Evolutionary conservation across 1,140 invertebrate species (phyloP).

Genomic region (Drosophila saltans): DNA sequence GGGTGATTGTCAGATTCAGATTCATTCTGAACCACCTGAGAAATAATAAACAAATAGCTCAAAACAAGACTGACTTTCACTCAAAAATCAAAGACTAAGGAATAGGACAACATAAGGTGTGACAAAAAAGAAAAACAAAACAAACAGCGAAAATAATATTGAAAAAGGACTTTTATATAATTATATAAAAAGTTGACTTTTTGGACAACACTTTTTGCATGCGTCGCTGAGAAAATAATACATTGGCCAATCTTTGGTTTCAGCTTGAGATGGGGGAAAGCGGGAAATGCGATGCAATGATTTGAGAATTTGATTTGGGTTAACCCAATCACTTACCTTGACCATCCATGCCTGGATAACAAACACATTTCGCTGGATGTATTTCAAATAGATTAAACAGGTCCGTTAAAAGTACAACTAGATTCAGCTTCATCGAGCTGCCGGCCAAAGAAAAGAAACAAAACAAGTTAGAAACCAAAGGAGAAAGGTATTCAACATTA

Average conservation of each 20-base stretch:
- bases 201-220: constrained; percentile 51
- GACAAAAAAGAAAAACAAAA: constrained; percentile 17
- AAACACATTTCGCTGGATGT: constrained; percentile 94
- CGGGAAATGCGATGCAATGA: constrained; percentile 72
- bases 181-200: constrained; percentile 42
- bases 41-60: not conserved
- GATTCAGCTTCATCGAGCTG: constrained; percentile 95
- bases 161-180: constrained; percentile 54
- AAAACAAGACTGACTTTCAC: not conserved
- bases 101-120: not conserved
- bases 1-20: not conserved
- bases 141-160: constrained; percentile 25
- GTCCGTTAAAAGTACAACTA: constrained; percentile 97
- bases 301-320: constrained; percentile 20
- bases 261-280: constrained; percentile 17
- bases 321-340: constrained; percentile 83
- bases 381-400: constrained; percentile 98
- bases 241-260: constrained; percentile 50
- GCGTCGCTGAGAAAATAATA: constrained; percentile 42
- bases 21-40: not conserved
- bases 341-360: constrained; percentile 88
- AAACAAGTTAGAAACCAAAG: not conserved
- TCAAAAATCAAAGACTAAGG: not conserved
- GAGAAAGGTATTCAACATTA: not conserved
- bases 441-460: constrained; percentile 52